Conservation (phyloP, 2,797 vertebrate species). For the Eupleurogrammus muticus region DNA sequence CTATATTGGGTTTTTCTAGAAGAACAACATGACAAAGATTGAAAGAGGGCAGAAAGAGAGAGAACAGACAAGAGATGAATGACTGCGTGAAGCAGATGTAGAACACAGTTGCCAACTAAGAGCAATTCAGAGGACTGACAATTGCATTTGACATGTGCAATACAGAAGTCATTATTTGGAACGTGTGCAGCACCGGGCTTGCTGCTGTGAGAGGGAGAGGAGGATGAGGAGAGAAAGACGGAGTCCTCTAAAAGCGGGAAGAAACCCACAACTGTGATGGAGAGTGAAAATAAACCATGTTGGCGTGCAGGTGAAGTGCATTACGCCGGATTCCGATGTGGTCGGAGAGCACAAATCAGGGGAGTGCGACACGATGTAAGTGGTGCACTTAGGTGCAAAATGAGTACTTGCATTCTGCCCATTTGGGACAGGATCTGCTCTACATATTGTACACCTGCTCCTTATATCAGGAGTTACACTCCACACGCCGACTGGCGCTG, state of each 20-base stretch:
- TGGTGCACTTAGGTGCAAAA: constrained; percentile 6
- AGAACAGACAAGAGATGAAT: constrained; percentile 25
- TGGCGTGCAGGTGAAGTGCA: neutral
- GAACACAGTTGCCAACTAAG: constrained; percentile 1
- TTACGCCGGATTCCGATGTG: neutral
- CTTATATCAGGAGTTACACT: neutral
- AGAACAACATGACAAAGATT: constrained; percentile 16
- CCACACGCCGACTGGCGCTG: neutral
- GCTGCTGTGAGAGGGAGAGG: neutral
- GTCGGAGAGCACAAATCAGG: constrained; percentile 5
- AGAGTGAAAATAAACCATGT: constrained; percentile 2
- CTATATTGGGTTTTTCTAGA: too few relatives aligned
- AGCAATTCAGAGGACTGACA: constrained; percentile 3
- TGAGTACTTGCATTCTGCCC: neutral
- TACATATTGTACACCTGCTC: neutral
- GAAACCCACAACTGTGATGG: neutral
- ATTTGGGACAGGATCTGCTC: constrained; percentile 4
- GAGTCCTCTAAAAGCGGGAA: neutral
- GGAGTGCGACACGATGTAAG: neutral
- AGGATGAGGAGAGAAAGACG: neutral
- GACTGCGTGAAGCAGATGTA: constrained; percentile 8
- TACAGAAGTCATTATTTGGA: constrained; percentile 2
- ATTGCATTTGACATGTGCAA: constrained; percentile 6
- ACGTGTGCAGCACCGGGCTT: neutral
- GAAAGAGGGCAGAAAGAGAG: constrained; percentile 3